phyloP scores from a whole-genome alignment of 2,888 invertebrate genomes.

The Tiliacea citrago region DNA sequence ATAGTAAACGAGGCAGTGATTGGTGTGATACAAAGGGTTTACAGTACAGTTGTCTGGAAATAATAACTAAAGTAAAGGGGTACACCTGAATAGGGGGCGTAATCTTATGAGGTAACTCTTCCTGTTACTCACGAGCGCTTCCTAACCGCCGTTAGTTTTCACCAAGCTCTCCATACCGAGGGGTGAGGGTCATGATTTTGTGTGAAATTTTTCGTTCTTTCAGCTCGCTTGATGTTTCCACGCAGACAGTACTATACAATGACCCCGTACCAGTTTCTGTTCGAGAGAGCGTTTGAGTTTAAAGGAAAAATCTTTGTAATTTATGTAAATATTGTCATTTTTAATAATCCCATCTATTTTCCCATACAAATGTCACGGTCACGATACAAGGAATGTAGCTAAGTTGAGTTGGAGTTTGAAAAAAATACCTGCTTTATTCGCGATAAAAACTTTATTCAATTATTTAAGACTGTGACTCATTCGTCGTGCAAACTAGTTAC shows the following conservation, averaged over 20 bases:
- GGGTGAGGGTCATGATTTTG: not conserved
- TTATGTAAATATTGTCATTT: not conserved
- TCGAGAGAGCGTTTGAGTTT: not conserved
- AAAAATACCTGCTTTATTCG: conserved; percentile 12
- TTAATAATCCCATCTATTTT: not conserved
- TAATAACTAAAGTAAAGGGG: not conserved
- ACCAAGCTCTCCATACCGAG: not conserved
- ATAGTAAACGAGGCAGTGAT: not conserved
- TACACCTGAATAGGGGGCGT: not conserved
- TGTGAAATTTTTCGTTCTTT: not conserved
- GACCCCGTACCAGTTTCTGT: not conserved
- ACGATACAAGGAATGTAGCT: not conserved
- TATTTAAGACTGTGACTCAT: conserved; percentile 73
- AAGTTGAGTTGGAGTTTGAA: conserved; percentile 6
- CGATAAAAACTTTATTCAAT: conserved; percentile 39
- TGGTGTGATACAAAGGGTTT: not conserved
- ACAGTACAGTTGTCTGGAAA: not conserved
- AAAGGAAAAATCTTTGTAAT: not conserved
- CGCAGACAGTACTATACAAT: not conserved
- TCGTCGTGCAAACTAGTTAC: conserved; percentile 75
- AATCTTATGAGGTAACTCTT: not conserved
- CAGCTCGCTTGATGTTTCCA: not conserved
- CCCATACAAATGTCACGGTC: not conserved
- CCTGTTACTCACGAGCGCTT: not conserved
- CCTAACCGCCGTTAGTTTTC: not conserved